phyloP scores from a whole-genome alignment of 1,140 invertebrate genomes.

The roundworm (Caenorhabditis elegans) region DNA sequence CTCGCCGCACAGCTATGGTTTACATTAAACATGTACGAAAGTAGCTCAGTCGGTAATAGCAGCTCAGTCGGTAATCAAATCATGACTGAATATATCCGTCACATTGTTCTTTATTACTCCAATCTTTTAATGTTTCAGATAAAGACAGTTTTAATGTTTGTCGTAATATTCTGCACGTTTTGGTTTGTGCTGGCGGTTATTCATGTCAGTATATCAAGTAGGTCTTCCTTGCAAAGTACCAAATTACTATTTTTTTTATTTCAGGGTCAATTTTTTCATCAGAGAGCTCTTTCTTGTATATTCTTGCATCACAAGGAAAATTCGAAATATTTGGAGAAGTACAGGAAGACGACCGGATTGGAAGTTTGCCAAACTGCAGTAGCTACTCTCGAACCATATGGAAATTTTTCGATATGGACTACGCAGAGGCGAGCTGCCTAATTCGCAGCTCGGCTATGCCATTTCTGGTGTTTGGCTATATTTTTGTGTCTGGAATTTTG shows the following conservation, averaged over 20 bases:
- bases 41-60: no score
- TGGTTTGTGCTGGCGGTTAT: background rate
- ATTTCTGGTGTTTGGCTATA: background rate
- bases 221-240: background rate
- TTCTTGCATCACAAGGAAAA: background rate
- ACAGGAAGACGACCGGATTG: background rate
- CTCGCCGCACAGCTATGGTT: no score
- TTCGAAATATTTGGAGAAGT: slow-evolving; percentile 23
- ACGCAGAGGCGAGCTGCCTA: slow-evolving; percentile 1
- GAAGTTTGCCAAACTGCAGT: background rate
- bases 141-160: background rate
- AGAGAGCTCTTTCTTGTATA: background rate
- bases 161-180: background rate
- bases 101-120: no score
- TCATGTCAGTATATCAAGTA: slow-evolving; percentile 4
- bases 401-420: background rate
- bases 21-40: no score
- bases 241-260: background rate
- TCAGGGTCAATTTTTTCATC: background rate
- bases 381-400: background rate
- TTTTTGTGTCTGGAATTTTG: slow-evolving; percentile 1
- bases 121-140: no score
- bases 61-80: no score
- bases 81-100: no score
- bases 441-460: background rate